Evolutionary conservation across 1,140 invertebrate species (phyloP), one percentile per base, ranked within the genome.

Genomic region (Sweltsa coloradensis): DNA sequence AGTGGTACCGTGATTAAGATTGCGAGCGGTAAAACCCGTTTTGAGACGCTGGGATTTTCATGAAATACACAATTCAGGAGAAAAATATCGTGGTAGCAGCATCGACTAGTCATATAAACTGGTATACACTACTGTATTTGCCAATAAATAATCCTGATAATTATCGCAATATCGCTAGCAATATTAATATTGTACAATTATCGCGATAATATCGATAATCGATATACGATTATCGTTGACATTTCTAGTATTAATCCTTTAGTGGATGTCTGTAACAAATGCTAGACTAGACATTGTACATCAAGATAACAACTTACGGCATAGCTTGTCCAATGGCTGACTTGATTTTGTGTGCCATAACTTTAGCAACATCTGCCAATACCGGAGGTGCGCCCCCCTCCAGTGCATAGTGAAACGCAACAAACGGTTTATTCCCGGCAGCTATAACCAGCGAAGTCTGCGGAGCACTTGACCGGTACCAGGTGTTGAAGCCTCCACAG

Each of bases 351-450:
- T 76, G 83, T 14, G 89, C 88, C 49, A 95, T 83, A 49, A 85
- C 88, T 60, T 85, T 81, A 1, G 89, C 89, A 26, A 96, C 85
- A 66, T 95, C 87, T 50, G 78, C 80, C 36, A 89, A 72, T 24
- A 80, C 73, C 13, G 76, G 79, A 31, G 79, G 79, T 24, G 76
- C 70, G 45, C 81, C 75, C 52, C 88, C 89, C 76, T 95, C 90
- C 25, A 90, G 68, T 21, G 87, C 87, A 67, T 87, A 85, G 66
- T 92, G 89, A 65, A 92, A 92, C 11, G 83, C 88, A 52, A 91
- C 56, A 65, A 79, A 96, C 3, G 92, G 92, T 54, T 81, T 76
- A 24, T 76, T 71, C 2, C 92, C 92, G n/a, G 78, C 76, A 14
- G 80, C 81, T 16, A 92, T 58, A 39, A 93, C 81, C 25, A 90